Conservation (phyloP, 1,140 invertebrate genomes). For the Chironomus tepperi region DNA sequence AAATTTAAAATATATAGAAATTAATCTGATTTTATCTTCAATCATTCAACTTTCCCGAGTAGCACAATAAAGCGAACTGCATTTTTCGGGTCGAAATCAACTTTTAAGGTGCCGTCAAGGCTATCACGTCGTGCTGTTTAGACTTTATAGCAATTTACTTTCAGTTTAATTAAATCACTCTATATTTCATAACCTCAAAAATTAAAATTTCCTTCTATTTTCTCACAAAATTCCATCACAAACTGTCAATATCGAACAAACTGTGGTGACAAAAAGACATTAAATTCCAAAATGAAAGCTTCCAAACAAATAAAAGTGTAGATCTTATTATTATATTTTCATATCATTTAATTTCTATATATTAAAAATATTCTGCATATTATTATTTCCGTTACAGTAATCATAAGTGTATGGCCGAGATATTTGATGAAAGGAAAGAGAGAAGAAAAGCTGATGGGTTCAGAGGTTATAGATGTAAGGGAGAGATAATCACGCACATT, state of each 20-base stretch:
- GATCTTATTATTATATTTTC: not conserved
- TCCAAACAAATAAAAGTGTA: not conserved
- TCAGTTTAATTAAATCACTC: too few relatives aligned
- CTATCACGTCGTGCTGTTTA: too few relatives aligned
- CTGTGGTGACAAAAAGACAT: not conserved
- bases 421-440: slow-evolving; percentile 8
- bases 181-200: too few relatives aligned
- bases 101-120: too few relatives aligned
- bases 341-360: not conserved
- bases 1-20: too few relatives aligned
- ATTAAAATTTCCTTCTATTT: not conserved
- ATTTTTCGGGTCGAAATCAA: too few relatives aligned
- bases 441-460: not conserved
- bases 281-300: not conserved
- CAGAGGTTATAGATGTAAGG: too few relatives aligned
- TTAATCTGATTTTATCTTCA: too few relatives aligned
- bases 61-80: too few relatives aligned
- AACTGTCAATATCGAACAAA: not conserved
- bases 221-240: not conserved
- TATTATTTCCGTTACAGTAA: slow-evolving; percentile 1
- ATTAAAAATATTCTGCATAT: not conserved
- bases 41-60: too few relatives aligned
- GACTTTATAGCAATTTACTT: too few relatives aligned
- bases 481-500: too few relatives aligned
- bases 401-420: not conserved